A percentile compares a stretch with the other conserved stretches of the same genome.
Conservation (phyloP, 53 echinoderm and acorn worm species). For the Astropecten irregularis region DNA sequence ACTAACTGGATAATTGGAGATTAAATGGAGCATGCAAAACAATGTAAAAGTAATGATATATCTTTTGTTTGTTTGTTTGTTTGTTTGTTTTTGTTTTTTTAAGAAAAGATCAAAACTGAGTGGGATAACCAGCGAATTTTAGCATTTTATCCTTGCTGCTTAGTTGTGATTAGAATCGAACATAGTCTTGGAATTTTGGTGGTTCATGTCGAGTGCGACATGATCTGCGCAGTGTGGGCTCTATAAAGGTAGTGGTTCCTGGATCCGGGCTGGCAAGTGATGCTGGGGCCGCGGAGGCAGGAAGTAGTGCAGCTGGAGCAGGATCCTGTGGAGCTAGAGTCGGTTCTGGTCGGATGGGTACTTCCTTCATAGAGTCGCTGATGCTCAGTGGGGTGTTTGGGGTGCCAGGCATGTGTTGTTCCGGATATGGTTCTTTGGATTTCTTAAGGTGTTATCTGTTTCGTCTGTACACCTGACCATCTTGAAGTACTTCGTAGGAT, state of each 20-base stretch:
- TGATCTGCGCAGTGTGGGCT: not conserved
- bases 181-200: conserved; percentile 5
- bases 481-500: conserved; percentile 55
- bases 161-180: not conserved
- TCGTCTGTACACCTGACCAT: conserved; percentile 45
- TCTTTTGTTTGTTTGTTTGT: not conserved
- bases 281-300: not conserved
- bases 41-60: not conserved
- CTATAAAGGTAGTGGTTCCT: not conserved
- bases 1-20: no score
- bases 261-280: not conserved
- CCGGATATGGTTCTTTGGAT: conserved; percentile 10
- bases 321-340: no score
- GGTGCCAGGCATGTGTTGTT: not conserved
- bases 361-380: not conserved
- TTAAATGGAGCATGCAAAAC: not conserved
- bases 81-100: not conserved
- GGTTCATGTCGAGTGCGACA: not conserved
- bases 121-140: not conserved
- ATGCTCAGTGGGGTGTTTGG: not conserved
- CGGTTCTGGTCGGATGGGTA: not conserved
- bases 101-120: not conserved
- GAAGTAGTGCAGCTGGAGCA: not conserved
- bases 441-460: conserved; percentile 63
- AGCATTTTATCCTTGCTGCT: not conserved